These are phyloP conservation scores for Pica pica DNA, from an alignment of 2,113 vertebrate species.

Conservation along the genomic window DNA sequence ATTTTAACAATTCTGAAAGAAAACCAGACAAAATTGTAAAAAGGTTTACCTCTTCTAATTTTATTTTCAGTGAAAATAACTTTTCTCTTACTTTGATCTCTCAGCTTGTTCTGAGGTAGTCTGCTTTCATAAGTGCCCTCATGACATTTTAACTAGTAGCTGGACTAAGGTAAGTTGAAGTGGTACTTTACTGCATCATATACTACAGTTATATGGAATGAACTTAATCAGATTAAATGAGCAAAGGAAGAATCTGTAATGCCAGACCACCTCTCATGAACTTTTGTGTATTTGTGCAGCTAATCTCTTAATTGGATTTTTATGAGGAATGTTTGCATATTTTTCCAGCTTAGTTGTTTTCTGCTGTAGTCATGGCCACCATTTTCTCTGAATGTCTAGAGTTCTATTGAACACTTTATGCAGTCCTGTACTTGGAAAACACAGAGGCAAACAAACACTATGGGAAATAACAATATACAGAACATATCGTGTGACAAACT, in stretches of 20 bases:
- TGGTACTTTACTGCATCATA: background rate
- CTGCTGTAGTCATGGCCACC: background rate
- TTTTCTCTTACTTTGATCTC: background rate
- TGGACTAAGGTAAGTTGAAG: background rate
- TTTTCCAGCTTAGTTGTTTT: background rate
- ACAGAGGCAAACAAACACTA: background rate
- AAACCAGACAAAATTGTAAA: background rate
- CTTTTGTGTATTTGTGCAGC: constrained; percentile 8
- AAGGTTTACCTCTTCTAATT: background rate
- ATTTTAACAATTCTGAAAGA: background rate
- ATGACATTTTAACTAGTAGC: background rate
- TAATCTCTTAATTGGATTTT: constrained; percentile 35
- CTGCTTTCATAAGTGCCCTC: background rate
- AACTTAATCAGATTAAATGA: constrained; percentile 24
- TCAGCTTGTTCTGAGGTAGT: background rate
- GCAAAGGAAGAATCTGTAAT: background rate
- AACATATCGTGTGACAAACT: background rate
- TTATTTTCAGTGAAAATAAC: background rate
- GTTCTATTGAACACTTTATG: background rate
- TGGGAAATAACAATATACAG: background rate
- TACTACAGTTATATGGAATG: background rate
- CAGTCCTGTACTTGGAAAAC: background rate
- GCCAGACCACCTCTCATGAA: background rate
- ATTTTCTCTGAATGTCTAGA: background rate
- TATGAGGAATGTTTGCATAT: constrained; percentile 13